Evolutionary conservation across 2,888 invertebrate species (phyloP).

Genomic region (Diploptera punctata): DNA sequence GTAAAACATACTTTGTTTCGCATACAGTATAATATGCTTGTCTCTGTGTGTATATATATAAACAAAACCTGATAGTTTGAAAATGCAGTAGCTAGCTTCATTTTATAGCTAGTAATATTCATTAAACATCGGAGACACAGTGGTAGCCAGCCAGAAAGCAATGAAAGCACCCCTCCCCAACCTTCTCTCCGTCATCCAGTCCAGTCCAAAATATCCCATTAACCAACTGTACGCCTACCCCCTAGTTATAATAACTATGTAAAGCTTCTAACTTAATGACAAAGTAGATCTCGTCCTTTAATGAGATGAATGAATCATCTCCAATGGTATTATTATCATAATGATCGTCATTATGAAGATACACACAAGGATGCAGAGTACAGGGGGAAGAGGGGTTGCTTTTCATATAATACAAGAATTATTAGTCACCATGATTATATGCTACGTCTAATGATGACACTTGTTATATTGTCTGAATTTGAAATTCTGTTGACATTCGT

Average conservation of each 20-base stretch:
- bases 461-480: too few relatives aligned
- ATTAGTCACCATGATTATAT: neutral
- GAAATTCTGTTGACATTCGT: too few relatives aligned
- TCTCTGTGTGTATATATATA: neutral
- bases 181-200: neutral
- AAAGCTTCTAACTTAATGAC: constrained; percentile 25
- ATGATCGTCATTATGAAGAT: constrained; percentile 9
- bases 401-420: neutral
- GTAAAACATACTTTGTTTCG: too few relatives aligned
- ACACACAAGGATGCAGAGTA: neutral
- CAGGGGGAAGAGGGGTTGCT: neutral
- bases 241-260: constrained; percentile 26
- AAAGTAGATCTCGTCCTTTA: constrained; percentile 17
- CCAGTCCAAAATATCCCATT: constrained; percentile 21
- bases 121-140: constrained; percentile 28
- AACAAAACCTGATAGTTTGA: constrained; percentile 31
- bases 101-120: constrained; percentile 36
- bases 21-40: too few relatives aligned
- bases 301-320: constrained; percentile 27
- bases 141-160: constrained; percentile 5
- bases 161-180: neutral
- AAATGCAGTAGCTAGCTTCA: constrained; percentile 28
- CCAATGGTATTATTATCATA: constrained; percentile 22
- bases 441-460: constrained; percentile 5
- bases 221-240: constrained; percentile 22